phyloP scores from a whole-genome alignment of 1,140 invertebrate genomes.

The Probaryconus sp. region DNA sequence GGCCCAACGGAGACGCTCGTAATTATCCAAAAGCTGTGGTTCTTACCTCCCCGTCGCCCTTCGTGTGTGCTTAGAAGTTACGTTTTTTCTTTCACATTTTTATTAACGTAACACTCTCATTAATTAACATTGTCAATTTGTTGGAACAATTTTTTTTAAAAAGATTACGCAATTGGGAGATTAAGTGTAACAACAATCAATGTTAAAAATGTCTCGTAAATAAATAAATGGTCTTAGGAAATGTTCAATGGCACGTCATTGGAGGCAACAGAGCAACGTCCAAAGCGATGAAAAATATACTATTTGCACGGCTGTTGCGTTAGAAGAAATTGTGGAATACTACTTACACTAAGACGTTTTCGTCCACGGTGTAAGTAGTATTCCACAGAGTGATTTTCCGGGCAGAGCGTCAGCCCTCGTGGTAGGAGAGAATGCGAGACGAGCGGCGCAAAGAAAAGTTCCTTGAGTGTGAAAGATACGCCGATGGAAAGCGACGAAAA shows the following conservation, averaged over 20 bases:
- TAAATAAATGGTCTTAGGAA: no score
- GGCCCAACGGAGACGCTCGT: constrained; percentile 70
- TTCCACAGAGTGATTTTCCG: constrained; percentile 60
- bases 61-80: constrained; percentile 42
- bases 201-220: no score
- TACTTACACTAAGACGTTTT: constrained; percentile 17
- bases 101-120: no score
- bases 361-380: no score
- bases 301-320: constrained; percentile 46
- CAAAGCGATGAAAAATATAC: constrained; percentile 40
- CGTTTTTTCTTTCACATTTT: no score
- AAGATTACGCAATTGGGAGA: no score
- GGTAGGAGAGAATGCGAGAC: constrained; percentile 44
- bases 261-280: constrained; percentile 18
- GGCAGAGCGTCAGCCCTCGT: constrained; percentile 31
- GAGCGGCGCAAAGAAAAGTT: constrained; percentile 64
- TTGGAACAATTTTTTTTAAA: no score
- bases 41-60: constrained; percentile 47
- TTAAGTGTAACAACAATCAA: no score
- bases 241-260: constrained; percentile 32
- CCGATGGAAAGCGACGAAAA: constrained; percentile 24
- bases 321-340: constrained; percentile 43
- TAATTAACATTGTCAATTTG: no score
- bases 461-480: constrained; percentile 63
- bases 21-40: constrained; percentile 73